Evolutionary conservation across 2,888 invertebrate genomes (phyloP).

Genomic region (Drosophila merina): DNA sequence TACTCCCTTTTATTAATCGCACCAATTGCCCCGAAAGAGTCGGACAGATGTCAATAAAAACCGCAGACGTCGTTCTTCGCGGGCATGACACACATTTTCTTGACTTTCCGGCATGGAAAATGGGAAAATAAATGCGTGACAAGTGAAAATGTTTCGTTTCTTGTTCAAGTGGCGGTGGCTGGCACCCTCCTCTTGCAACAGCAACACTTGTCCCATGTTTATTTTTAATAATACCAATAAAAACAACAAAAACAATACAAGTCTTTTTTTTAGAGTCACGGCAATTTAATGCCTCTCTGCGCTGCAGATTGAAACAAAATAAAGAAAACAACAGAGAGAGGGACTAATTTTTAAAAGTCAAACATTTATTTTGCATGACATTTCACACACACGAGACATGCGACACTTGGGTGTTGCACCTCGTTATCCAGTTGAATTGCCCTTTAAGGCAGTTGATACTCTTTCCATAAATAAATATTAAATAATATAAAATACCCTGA

Average conservation of each 20-base stretch:
- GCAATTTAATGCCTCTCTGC: constrained; percentile 48
- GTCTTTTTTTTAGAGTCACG: constrained; percentile 54
- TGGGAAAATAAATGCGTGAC: constrained; percentile 57
- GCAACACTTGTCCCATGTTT: constrained; percentile 38
- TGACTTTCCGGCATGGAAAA: constrained; percentile 30
- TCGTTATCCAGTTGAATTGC: constrained; percentile 57
- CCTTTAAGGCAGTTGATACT: neutral
- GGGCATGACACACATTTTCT: constrained; percentile 63
- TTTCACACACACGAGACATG: constrained; percentile 49
- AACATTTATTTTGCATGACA: constrained; percentile 74
- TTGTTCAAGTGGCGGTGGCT: constrained; percentile 11
- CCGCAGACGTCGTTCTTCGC: constrained; percentile 30
- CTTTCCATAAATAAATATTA: neutral
- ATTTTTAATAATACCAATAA: constrained; percentile 47
- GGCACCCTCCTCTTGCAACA: constrained; percentile 18
- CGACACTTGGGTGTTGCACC: constrained; percentile 51
- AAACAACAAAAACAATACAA: constrained; percentile 36
- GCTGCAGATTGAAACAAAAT: constrained; percentile 13
- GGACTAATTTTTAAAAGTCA: constrained; percentile 50
- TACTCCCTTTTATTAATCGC: constrained; percentile 58
- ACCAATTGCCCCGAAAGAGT: constrained; percentile 43
- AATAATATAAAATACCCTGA: too few species aligned
- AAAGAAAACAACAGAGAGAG: constrained; percentile 27
- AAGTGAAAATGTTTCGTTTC: constrained; percentile 63
- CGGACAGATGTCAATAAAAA: constrained; percentile 70